These are phyloP conservation scores for Acanthoscelides obtectus DNA, from an alignment of 2,888 invertebrate genomes.

Conservation along the genomic window DNA sequence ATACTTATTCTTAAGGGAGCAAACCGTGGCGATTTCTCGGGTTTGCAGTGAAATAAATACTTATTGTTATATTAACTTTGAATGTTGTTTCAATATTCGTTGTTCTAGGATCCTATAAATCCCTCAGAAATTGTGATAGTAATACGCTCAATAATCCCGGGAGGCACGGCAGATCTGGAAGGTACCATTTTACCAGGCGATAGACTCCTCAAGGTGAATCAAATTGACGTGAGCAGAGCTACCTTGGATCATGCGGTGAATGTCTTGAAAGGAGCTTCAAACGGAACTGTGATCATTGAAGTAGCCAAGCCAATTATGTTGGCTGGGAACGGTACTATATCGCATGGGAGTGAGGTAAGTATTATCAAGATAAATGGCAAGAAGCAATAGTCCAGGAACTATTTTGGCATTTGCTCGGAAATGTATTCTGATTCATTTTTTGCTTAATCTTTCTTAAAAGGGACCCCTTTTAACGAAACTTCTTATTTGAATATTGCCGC, in stretches of 20 bases:
- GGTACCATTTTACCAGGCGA: constrained; percentile 88
- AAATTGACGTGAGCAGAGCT: constrained; percentile 70
- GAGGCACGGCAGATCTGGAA: constrained; percentile 85
- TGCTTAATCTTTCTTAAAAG: too few relatives aligned
- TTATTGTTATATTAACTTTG: too few relatives aligned
- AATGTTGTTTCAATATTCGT: not conserved
- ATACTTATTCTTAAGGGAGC: too few relatives aligned
- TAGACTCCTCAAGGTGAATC: constrained; percentile 78
- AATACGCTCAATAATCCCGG: constrained; percentile 87
- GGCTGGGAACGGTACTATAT: constrained; percentile 44
- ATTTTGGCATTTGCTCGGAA: too few relatives aligned
- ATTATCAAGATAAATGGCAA: too few relatives aligned
- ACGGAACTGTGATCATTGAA: constrained; percentile 79
- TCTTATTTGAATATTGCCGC: too few relatives aligned
- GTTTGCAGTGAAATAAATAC: too few relatives aligned
- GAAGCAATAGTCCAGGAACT: too few relatives aligned
- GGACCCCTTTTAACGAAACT: too few relatives aligned
- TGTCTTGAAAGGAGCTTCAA: constrained; percentile 79
- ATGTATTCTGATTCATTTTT: too few relatives aligned
- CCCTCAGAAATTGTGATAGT: constrained; percentile 88
- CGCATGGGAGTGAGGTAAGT: constrained; percentile 48
- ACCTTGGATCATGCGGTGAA: constrained; percentile 82
- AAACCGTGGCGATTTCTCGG: too few relatives aligned
- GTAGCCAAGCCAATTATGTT: constrained; percentile 66
- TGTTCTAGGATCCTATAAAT: constrained; percentile 77